A percentile compares a stretch with the other conserved stretches of the same genome.
These are phyloP conservation scores for Novumbra hubbsi DNA, from an alignment of 2,797 vertebrate species.

Conservation along the genomic window DNA sequence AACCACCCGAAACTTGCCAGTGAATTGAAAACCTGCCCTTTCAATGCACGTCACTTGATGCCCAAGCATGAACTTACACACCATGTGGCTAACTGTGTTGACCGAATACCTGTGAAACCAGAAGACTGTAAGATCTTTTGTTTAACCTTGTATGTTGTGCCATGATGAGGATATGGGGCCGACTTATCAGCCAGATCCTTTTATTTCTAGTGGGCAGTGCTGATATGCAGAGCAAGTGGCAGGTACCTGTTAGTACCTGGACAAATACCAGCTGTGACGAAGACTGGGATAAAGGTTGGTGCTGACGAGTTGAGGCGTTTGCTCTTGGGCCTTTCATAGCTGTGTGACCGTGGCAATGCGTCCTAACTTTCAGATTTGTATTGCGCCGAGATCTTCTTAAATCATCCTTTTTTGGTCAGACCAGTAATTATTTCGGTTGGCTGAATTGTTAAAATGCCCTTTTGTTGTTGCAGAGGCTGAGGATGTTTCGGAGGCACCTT, in stretches of 20 bases:
- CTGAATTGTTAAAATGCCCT: background rate
- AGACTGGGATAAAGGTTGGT: slow-evolving; percentile 82
- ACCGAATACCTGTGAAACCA: slow-evolving; percentile 45
- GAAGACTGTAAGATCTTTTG: slow-evolving; percentile 44
- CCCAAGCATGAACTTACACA: slow-evolving; percentile 72
- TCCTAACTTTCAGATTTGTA: too few species aligned
- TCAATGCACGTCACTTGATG: slow-evolving; percentile 85
- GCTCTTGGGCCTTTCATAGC: too few species aligned
- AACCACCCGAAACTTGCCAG: slow-evolving; percentile 82
- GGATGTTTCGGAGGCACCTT: slow-evolving; percentile 33
- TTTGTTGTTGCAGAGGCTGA: slow-evolving; percentile 58
- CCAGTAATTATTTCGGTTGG: background rate
- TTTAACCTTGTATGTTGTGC: too few species aligned
- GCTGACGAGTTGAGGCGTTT: background rate
- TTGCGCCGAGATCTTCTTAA: too few species aligned
- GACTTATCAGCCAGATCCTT: background rate
- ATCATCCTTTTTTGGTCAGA: too few species aligned
- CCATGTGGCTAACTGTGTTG: slow-evolving; percentile 79
- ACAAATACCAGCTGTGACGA: slow-evolving; percentile 70
- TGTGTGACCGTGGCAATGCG: too few species aligned
- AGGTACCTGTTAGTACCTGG: slow-evolving; percentile 74
- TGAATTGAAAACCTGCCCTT: slow-evolving; percentile 83
- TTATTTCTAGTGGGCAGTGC: slow-evolving; percentile 25
- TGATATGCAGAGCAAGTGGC: slow-evolving; percentile 36
- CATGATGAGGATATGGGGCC: background rate